Evolutionary conservation across 2,797 vertebrate species (phyloP).

Genomic region (Anguilla obscura): DNA sequence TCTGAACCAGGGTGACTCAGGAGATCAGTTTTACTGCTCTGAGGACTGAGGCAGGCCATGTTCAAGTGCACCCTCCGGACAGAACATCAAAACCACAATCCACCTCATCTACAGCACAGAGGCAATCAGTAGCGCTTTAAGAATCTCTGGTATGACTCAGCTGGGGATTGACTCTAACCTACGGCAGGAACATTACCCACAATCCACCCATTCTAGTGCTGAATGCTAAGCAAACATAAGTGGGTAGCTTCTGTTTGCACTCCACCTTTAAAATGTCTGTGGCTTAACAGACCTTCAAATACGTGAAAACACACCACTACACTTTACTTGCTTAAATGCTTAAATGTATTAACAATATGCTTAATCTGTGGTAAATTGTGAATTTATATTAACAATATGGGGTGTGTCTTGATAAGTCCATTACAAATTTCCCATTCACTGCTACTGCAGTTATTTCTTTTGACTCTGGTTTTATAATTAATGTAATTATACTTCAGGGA

Average conservation of each 20-base stretch:
- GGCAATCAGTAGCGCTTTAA: not conserved
- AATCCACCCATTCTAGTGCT: not conserved
- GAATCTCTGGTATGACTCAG: not conserved
- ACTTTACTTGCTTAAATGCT: no score
- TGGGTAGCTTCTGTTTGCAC: not conserved
- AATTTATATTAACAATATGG: no score
- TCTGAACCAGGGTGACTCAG: not conserved
- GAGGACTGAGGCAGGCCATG: not conserved
- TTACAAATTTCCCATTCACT: not conserved
- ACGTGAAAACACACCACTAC: no score
- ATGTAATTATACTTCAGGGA: not conserved
- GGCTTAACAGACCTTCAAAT: not conserved
- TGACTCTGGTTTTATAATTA: not conserved
- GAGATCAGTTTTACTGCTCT: not conserved
- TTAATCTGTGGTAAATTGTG: no score
- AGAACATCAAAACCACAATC: not conserved
- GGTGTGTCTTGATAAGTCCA: not conserved
- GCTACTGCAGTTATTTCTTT: not conserved
- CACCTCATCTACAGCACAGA: not conserved
- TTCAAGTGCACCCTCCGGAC: not conserved
- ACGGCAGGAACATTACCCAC: not conserved
- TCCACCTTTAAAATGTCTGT: not conserved
- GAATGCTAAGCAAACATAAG: not conserved
- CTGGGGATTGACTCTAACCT: not conserved
- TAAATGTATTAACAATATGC: no score